Evolutionary conservation across 2,888 invertebrate species (phyloP).

Genomic region (Parnassius apollo): DNA sequence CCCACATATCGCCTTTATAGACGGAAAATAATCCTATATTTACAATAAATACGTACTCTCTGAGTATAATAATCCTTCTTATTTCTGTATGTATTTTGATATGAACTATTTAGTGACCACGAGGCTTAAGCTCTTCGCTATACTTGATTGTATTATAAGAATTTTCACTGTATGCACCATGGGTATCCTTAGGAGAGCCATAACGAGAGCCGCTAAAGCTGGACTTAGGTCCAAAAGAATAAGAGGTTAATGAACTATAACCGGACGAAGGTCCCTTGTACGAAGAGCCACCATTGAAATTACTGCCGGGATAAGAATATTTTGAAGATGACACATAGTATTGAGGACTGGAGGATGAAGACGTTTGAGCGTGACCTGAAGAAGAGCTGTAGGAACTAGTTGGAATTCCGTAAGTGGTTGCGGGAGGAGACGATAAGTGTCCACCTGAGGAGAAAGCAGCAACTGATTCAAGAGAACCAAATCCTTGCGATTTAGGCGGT

Average conservation of each 20-base stretch:
- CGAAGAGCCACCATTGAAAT: conserved; percentile 58
- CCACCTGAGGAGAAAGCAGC: conserved; percentile 57
- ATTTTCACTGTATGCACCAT: conserved; percentile 67
- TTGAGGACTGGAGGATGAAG: conserved; percentile 59
- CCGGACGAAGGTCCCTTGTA: conserved; percentile 55
- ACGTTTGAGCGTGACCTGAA: conserved; percentile 37
- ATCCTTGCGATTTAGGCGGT: conserved; percentile 54
- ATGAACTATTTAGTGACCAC: conserved; percentile 45
- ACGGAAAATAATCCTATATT: conserved; percentile 47
- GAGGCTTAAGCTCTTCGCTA: conserved; percentile 72
- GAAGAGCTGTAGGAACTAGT: conserved; percentile 40
- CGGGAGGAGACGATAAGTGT: conserved; percentile 57
- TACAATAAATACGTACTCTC: conserved; percentile 42
- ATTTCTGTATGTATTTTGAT: background rate
- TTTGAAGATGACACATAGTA: conserved; percentile 60
- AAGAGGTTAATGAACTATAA: conserved; percentile 56
- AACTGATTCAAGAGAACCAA: conserved; percentile 52
- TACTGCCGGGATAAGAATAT: conserved; percentile 47
- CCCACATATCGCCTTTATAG: conserved; percentile 33
- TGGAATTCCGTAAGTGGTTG: conserved; percentile 59
- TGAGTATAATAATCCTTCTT: conserved; percentile 3
- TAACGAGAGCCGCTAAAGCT: conserved; percentile 59
- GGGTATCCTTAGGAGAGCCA: conserved; percentile 56
- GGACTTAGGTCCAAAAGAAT: conserved; percentile 61
- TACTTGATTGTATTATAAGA: conserved; percentile 77